These are phyloP conservation scores for Anas bernieri DNA, from an alignment of 2,797 vertebrate genomes.

Conservation along the genomic window DNA sequence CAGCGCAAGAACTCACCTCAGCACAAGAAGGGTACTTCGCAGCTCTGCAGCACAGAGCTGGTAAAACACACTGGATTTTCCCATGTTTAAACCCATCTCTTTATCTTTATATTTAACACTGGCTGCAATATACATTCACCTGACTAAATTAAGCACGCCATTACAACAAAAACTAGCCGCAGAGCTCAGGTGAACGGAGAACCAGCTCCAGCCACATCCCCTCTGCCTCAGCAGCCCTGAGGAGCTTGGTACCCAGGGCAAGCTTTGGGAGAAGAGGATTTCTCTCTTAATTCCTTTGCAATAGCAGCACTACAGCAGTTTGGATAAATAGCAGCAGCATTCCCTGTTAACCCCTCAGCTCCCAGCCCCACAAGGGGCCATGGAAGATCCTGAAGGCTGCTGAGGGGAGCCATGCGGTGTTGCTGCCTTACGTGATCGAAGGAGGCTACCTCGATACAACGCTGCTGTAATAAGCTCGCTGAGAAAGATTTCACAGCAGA, in stretches of 20 bases:
- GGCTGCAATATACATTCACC: background rate
- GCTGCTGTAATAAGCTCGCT: fast-evolving
- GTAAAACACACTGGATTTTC: background rate
- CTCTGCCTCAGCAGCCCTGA: background rate
- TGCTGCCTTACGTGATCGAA: fast-evolving
- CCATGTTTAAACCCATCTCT: background rate
- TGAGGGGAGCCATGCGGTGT: fast-evolving
- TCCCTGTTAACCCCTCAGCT: background rate
- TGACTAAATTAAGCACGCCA: background rate
- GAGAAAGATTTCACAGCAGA: background rate
- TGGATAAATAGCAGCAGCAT: fast-evolving
- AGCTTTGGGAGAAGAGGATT: background rate
- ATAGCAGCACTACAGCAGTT: fast-evolving
- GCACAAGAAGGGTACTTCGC: background rate
- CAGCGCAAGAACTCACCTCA: background rate
- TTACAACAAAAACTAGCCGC: background rate
- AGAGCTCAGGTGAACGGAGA: background rate
- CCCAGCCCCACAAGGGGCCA: fast-evolving
- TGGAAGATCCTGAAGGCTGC: background rate
- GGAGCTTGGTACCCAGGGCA: background rate
- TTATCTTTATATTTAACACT: background rate
- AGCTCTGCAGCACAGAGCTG: background rate
- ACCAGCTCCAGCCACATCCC: background rate
- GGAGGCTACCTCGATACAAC: background rate
- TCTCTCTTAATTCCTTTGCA: background rate